phyloP scores from a whole-genome alignment of 1,140 invertebrate species.

The Diorhabda sublineata region DNA sequence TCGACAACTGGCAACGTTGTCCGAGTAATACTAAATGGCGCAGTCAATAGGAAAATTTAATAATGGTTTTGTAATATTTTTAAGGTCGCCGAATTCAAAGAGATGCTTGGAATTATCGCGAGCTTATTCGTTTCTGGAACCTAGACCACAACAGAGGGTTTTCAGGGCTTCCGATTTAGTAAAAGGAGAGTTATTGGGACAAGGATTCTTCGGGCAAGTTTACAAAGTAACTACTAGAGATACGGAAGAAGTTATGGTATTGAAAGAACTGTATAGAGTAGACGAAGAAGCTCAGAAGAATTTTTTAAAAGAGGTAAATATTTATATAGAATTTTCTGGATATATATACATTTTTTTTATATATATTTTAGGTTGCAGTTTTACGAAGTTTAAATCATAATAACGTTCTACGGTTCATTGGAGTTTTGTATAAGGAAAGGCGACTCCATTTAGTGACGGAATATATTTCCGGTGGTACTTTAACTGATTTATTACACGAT shows the following conservation, averaged over 20 bases:
- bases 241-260: slow-evolving; percentile 90
- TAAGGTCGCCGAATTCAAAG: slow-evolving; percentile 40
- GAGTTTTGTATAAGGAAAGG: slow-evolving; percentile 89
- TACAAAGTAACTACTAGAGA: slow-evolving; percentile 86
- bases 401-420: slow-evolving; percentile 88
- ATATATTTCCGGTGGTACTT: slow-evolving; percentile 81
- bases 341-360: not conserved
- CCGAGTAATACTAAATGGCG: too few species aligned
- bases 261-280: slow-evolving; percentile 89
- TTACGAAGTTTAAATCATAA: slow-evolving; percentile 81
- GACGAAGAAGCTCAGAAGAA: slow-evolving; percentile 92
- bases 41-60: too few species aligned
- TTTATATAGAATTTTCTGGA: not conserved
- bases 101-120: slow-evolving; percentile 69
- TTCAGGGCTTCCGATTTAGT: slow-evolving; percentile 87
- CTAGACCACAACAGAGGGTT: slow-evolving; percentile 70
- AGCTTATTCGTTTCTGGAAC: slow-evolving; percentile 83
- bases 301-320: slow-evolving; percentile 83
- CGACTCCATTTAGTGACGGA: slow-evolving; percentile 88
- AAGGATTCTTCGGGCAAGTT: slow-evolving; percentile 91
- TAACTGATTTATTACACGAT: slow-evolving; percentile 80
- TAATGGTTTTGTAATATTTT: not conserved
- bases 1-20: too few species aligned
- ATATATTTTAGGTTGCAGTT: slow-evolving; percentile 68
- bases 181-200: slow-evolving; percentile 83